Base-by-base conservation (phyloP, 35 echinoderm and acorn worm genomes). In the Ophiothrix spiculata region DNA sequence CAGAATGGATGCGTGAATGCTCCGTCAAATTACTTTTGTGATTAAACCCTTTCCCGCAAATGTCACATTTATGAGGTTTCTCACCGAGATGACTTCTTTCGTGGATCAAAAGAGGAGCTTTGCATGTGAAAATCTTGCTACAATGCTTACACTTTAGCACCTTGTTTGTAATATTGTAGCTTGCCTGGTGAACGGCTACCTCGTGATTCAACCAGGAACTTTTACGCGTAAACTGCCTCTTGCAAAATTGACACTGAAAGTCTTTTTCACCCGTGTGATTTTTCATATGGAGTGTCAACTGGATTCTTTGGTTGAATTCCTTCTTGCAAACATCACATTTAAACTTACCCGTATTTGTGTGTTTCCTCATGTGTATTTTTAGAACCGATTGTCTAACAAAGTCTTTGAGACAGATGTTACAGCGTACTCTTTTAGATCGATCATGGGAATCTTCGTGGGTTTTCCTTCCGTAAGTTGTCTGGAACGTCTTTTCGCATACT, bases 41-140 rank as follows among this genome's bases (percentile, higher is more conserved):
- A 37, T 36, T 80, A 38, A 80, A 80, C 14, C 21, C 1, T 39
- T 80, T 80, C 25, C 78, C 78, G 38, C 78, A 80, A 80, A 38
- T 37, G 0, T 80, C 36, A 80, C 78, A 80, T 10, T 36, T 37
- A 38, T 37, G 38, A 37, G 31, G 6, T 80, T 37, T 39, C 19
- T 80, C 38, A 35, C 28, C 31, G 14, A 15, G 19, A 31, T 29
- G 75, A 14, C 28, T 10, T 76, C 75, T 76, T 76, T 76, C 4
- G 10, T 31, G 75, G 1, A 32, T 1, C 14, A n/a, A 17, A 76
- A 1, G 31, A 76, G 6, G 6, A 49, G 42, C 42, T 49, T 49
- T 49, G 6, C 6, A 49, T 6, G 42, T 49, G 42, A 49, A 49
- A 10, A 49, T 10, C 19, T 49, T 49, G 42, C 42, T 19, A 49